phyloP scores from a whole-genome alignment of 2,888 invertebrate genomes.

The Nesidiocoris tenuis region DNA sequence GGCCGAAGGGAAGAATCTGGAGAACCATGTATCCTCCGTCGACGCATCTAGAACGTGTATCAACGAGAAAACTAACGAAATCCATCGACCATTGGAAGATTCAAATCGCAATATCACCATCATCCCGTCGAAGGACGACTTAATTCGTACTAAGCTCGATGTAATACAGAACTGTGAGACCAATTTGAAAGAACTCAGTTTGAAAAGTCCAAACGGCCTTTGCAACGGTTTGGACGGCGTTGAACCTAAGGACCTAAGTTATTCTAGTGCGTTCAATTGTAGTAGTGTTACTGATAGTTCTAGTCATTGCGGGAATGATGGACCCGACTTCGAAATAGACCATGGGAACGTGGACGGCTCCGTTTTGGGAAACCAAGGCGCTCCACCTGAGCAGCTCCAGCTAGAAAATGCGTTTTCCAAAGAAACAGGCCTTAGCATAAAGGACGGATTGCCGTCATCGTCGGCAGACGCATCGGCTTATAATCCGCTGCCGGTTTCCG shows the following conservation, averaged over 20 bases:
- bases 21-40: slow-evolving; percentile 41
- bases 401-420: background rate
- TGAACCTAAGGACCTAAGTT: slow-evolving; percentile 34
- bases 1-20: slow-evolving; percentile 44
- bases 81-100: slow-evolving; percentile 47
- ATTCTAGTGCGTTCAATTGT: slow-evolving; percentile 34
- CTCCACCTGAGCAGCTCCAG: slow-evolving; percentile 3
- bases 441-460: background rate
- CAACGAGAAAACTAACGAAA: slow-evolving; percentile 37
- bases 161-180: slow-evolving; percentile 45
- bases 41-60: slow-evolving; percentile 40
- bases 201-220: slow-evolving; percentile 47
- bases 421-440: slow-evolving; percentile 7
- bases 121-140: slow-evolving; percentile 44
- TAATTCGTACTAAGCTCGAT: slow-evolving; percentile 44
- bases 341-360: slow-evolving; percentile 16
- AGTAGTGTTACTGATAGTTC: slow-evolving; percentile 45
- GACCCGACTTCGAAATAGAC: slow-evolving; percentile 12
- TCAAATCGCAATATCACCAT: slow-evolving; percentile 49
- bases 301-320: slow-evolving; percentile 48
- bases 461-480: background rate
- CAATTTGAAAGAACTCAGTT: slow-evolving; percentile 44
- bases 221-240: slow-evolving; percentile 47
- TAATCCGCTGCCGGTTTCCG: background rate
- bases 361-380: slow-evolving; percentile 18